A percentile compares a stretch with the other conserved stretches of the same genome.
Conservation (phyloP, 2,888 invertebrate species). For the Xiphydria camelus region DNA sequence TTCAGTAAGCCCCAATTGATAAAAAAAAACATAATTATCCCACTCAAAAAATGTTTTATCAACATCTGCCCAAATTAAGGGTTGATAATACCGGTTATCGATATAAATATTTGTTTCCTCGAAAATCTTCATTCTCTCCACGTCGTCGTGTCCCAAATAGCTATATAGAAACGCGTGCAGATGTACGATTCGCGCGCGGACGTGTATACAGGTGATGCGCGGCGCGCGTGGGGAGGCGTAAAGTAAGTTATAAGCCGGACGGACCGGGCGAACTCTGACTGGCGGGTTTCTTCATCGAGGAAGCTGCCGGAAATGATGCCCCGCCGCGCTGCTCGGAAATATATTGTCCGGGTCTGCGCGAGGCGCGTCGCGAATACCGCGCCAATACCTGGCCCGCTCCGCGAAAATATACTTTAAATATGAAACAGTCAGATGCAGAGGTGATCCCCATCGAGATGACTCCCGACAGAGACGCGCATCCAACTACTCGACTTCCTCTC, state of each 20-base stretch:
- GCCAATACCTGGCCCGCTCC: slow-evolving; percentile 46
- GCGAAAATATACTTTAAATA: slow-evolving; percentile 55
- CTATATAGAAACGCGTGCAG: too few species aligned
- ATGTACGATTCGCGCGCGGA: too few species aligned
- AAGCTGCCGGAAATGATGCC: slow-evolving; percentile 57
- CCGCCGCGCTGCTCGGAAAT: slow-evolving; percentile 14
- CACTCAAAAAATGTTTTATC: too few species aligned
- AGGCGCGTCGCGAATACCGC: not conserved
- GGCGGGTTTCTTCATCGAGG: slow-evolving; percentile 56
- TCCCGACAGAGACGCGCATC: slow-evolving; percentile 42
- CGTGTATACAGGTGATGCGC: too few species aligned
- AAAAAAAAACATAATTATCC: too few species aligned
- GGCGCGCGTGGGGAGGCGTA: slow-evolving; percentile 46
- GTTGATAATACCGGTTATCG: too few species aligned
- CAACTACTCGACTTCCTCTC: slow-evolving; percentile 7
- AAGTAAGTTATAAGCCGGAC: slow-evolving; percentile 42
- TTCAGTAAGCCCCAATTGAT: too few species aligned
- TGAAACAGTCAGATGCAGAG: slow-evolving; percentile 54
- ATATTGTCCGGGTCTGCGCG: not conserved
- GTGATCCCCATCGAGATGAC: slow-evolving; percentile 45
- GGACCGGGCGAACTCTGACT: slow-evolving; percentile 49
- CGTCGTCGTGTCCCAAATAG: too few species aligned
- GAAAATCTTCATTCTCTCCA: too few species aligned
- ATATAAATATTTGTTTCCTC: too few species aligned
- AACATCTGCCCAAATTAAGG: too few species aligned